Base-by-base conservation (phyloP, 2,797 vertebrate species). In the Chromobotia macracanthus region DNA sequence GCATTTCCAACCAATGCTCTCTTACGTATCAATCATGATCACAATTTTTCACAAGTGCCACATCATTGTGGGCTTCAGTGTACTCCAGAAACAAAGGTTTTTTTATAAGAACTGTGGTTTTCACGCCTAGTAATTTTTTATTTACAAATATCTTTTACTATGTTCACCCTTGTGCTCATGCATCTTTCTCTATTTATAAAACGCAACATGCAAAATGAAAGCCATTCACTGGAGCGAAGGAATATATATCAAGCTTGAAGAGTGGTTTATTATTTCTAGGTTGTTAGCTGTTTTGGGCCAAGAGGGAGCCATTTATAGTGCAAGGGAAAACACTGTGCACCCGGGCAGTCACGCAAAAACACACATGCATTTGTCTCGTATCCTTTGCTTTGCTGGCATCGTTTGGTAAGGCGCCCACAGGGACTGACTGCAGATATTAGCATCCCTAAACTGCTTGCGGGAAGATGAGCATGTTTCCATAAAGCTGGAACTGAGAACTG, bases 131-230 rank as follows among this genome's bases (percentile, higher is more conserved):
- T 86, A 88, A 75, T 82, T 75, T 44, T 61, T 55, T 28, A 87
- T 90, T 90, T 84, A 87, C 86, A 87, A 44, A 89, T 83, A 77
- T 89, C 74, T 84, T 70, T 51, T 81, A 83, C 80, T 53, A 80
- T 80, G 38, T 80, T 72, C 63, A 80, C 77, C 41, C 75, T 74
- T 68, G 82, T 89, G 87, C 89, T 90, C 86, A 88, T 85, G 89
- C 87, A 89, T 88, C 85, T 80, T 64, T 8, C 66, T n/a, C 88
- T 92, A 92, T 93, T 91, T 92, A 88, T 91, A 90, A 87, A 79
- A 21, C 67, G 69, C 7, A 68, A 73, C 6, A 82, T 87, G 84
- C 79, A 44, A 74, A 90, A 89, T 60, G 23, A 78, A 80, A 86
- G 86, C 82, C 84, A 81, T 84, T 90, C 87, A 65, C 78, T 88